Evolutionary conservation across 2,113 vertebrate genomes (phyloP), one percentile per base, ranked within the genome.

Genomic region (Aix galericulata): DNA sequence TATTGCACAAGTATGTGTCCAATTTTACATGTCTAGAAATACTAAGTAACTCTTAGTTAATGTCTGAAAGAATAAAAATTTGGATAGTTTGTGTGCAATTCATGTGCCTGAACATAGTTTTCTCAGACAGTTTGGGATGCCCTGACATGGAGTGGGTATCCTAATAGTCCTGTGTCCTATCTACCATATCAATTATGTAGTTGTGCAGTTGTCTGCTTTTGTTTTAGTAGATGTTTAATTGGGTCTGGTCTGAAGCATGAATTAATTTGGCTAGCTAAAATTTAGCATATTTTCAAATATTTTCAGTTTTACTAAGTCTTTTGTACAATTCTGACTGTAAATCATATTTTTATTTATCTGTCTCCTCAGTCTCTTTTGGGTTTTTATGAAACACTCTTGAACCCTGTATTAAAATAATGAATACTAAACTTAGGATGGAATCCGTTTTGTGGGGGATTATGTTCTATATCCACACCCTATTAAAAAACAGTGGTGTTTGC

Each of bases 381-480:
- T 84, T 83, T 91, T 60, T 62, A 20, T 84, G 27, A 86, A 93
- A 71, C 50, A 53, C 11, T 83, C 46, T 48, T 86, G 21, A 26
- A 89, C 50, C 44, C 53, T n/a, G 69, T 92, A 21, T n/a, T 88
- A 71, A 93, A 95, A 64, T 31, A 79, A 15, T 72, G 62, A 84
- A 60, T 68, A 60, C 42, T 87, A 94, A 86, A 94, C 87, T 84
- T 84, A 72, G 60, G 58, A 32, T 68, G 8, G 46, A 85, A 78
- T 50, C 53, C 84, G 44, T 89, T 95, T 73, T 91, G 40, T 58
- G 66, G 71, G 82, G 56, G 74, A 92, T 84, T 89, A 68, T 91
- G 32, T 85, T 96, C 63, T 27, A 44, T 53, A 82, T 44, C 71
- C 4, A 13, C 89, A 50, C 50, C 75, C 58, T 94, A 91, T 84